A percentile compares a stretch with the other conserved stretches of the same genome.
phyloP scores from a whole-genome alignment of 2,888 invertebrate genomes.

The Oscheius onirici region DNA sequence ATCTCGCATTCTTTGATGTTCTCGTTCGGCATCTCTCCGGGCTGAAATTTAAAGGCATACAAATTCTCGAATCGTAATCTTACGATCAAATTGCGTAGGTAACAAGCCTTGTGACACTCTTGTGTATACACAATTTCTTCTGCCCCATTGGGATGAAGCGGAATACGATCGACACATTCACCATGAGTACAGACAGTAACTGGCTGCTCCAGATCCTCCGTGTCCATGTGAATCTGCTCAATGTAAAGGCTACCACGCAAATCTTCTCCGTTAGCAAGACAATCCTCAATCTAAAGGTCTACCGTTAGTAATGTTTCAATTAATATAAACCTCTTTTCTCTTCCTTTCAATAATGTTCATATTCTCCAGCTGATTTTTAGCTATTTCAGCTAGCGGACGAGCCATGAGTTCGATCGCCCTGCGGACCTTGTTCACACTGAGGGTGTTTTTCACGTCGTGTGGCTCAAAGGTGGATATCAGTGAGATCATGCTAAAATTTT shows the following conservation, averaged over 20 bases:
- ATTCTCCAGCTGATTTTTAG: constrained; percentile 21
- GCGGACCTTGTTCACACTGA: constrained; percentile 23
- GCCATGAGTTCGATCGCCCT: constrained; percentile 1
- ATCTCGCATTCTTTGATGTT: background rate
- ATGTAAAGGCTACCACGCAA: background rate
- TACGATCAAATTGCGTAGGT: background rate
- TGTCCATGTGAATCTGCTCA: constrained; percentile 20
- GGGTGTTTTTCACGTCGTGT: constrained; percentile 20
- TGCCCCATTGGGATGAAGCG: background rate
- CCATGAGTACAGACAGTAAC: constrained; percentile 20
- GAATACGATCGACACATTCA: background rate
- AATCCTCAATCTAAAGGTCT: background rate
- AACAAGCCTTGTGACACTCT: background rate
- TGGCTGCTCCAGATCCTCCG: constrained; percentile 22
- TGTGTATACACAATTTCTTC: constrained; percentile 4
- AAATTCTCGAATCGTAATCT: background rate
- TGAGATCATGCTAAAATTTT: constrained; percentile 22
- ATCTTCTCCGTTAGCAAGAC: background rate
- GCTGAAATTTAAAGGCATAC: background rate
- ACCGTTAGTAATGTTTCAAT: too few species aligned
- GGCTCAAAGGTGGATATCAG: background rate
- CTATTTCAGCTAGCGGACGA: constrained; percentile 25
- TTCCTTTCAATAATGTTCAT: constrained; percentile 15
- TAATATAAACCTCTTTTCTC: background rate
- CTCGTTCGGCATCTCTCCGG: background rate